Conservation (phyloP, 1,140 invertebrate genomes). For the Gryllus bimaculatus region DNA sequence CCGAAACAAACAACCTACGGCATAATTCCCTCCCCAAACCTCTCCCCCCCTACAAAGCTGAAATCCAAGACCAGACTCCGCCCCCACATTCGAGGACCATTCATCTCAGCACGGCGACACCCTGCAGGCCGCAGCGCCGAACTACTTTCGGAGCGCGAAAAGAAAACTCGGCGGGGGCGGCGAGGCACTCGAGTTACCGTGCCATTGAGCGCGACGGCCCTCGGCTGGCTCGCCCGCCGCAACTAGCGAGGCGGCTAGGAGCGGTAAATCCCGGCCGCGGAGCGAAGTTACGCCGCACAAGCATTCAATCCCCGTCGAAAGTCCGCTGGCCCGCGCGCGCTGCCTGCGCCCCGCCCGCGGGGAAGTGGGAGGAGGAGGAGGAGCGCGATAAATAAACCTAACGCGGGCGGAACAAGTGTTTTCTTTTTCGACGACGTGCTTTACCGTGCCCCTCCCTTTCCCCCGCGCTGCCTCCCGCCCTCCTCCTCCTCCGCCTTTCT, state of each 20-base stretch:
- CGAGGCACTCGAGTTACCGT: not conserved
- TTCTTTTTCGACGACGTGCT: not conserved
- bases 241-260: not conserved
- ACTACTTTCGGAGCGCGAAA: not conserved
- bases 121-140: not conserved
- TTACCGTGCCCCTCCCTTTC: too few relatives aligned
- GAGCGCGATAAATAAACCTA: not conserved
- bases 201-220: not conserved
- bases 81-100: too few relatives aligned
- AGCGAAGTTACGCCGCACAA: not conserved
- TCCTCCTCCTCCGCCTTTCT: too few relatives aligned
- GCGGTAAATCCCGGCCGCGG: not conserved
- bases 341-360: not conserved
- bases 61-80: too few relatives aligned
- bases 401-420: not conserved
- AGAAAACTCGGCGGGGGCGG: not conserved
- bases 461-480: too few relatives aligned
- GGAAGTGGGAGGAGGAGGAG: too few relatives aligned
- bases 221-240: too few relatives aligned
- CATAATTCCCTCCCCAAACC: too few relatives aligned
- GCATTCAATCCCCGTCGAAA: not conserved
- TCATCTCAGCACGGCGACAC: too few relatives aligned
- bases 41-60: too few relatives aligned
- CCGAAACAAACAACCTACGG: too few relatives aligned
- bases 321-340: too few relatives aligned